Evolutionary conservation across 2,888 invertebrate genomes (phyloP).

Genomic region (Patella caerulea): DNA sequence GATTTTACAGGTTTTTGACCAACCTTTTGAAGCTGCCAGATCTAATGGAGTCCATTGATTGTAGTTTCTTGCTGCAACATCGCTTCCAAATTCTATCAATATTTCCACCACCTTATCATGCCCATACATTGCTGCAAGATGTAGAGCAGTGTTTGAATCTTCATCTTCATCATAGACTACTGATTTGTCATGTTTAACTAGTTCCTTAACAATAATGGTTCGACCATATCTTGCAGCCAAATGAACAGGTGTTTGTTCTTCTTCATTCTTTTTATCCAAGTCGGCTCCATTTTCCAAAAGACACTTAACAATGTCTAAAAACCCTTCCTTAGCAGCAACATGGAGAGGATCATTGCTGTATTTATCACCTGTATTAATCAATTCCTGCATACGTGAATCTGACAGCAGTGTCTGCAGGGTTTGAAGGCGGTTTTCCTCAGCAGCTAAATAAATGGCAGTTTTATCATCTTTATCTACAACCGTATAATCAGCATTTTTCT

Average conservation of each 20-base stretch:
- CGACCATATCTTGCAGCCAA: slow-evolving; percentile 71
- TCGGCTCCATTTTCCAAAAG: slow-evolving; percentile 70
- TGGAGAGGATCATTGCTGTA: slow-evolving; percentile 73
- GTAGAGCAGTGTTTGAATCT: slow-evolving; percentile 72
- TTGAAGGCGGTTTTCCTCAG: slow-evolving; percentile 69
- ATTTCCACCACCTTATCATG: slow-evolving; percentile 69
- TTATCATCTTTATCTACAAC: slow-evolving; percentile 72
- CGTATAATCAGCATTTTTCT: slow-evolving; percentile 67
- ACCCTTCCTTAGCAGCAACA: slow-evolving; percentile 72
- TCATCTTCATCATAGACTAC: slow-evolving; percentile 72
- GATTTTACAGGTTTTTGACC: slow-evolving; percentile 65
- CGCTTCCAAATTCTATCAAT: slow-evolving; percentile 71
- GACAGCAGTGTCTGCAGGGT: slow-evolving; percentile 65
- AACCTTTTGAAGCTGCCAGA: slow-evolving; percentile 72
- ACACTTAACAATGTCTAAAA: slow-evolving; percentile 62
- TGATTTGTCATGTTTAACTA: slow-evolving; percentile 65
- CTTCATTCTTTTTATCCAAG: slow-evolving; percentile 72
- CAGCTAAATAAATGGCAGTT: slow-evolving; percentile 71
- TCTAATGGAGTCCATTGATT: slow-evolving; percentile 73
- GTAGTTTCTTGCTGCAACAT: slow-evolving; percentile 72
- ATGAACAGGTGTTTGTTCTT: slow-evolving; percentile 73
- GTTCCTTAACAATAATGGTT: slow-evolving; percentile 67
- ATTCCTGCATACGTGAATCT: slow-evolving; percentile 49
- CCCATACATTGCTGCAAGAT: slow-evolving; percentile 71
- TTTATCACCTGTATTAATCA: slow-evolving; percentile 71